Percentiles rank a stretch among this genome's conserved stretches.
These are phyloP conservation scores for Drosophila leonis DNA, from an alignment of 2,888 invertebrate species.

Conservation along the genomic window DNA sequence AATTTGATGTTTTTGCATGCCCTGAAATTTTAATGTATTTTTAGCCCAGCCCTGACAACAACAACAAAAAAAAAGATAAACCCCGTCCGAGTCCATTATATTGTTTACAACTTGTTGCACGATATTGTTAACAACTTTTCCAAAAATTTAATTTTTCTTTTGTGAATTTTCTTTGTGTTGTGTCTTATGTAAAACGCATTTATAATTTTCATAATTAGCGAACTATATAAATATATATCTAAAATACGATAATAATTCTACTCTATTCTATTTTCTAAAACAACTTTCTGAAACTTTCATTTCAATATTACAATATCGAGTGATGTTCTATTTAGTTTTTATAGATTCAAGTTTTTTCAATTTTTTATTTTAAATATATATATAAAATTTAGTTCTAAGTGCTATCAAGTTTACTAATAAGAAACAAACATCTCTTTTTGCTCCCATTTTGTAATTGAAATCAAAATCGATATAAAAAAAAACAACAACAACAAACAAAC, in stretches of 20 bases:
- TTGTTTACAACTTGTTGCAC: slow-evolving; percentile 63
- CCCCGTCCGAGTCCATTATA: slow-evolving; percentile 12
- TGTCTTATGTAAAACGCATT: slow-evolving; percentile 63
- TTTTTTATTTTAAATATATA: neutral
- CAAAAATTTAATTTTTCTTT: slow-evolving; percentile 18
- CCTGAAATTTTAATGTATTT: slow-evolving; percentile 38
- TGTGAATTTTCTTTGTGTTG: slow-evolving; percentile 53
- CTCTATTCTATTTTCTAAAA: slow-evolving; percentile 26
- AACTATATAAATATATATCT: slow-evolving; percentile 11
- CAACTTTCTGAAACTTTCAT: slow-evolving; percentile 31
- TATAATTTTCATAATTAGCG: slow-evolving; percentile 44
- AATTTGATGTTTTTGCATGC: slow-evolving; percentile 46
- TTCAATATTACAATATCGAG: slow-evolving; percentile 25
- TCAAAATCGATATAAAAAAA: slow-evolving; percentile 30
- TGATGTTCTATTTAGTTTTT: slow-evolving; percentile 23
- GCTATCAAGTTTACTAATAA: slow-evolving; percentile 65
- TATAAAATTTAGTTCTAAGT: slow-evolving; percentile 44
- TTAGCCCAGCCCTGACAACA: slow-evolving; percentile 2
- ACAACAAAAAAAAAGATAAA: neutral
- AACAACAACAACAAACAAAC: slow-evolving; percentile 8
- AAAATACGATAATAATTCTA: slow-evolving; percentile 9
- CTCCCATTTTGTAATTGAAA: slow-evolving; percentile 41
- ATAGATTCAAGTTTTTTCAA: neutral
- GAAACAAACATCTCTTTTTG: slow-evolving; percentile 73
- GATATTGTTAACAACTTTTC: slow-evolving; percentile 30